A percentile compares a stretch with the other conserved stretches of the same genome.
These are phyloP conservation scores for Oncorhynchus mykiss DNA, from an alignment of 2,113 vertebrate species.

Conservation along the genomic window DNA sequence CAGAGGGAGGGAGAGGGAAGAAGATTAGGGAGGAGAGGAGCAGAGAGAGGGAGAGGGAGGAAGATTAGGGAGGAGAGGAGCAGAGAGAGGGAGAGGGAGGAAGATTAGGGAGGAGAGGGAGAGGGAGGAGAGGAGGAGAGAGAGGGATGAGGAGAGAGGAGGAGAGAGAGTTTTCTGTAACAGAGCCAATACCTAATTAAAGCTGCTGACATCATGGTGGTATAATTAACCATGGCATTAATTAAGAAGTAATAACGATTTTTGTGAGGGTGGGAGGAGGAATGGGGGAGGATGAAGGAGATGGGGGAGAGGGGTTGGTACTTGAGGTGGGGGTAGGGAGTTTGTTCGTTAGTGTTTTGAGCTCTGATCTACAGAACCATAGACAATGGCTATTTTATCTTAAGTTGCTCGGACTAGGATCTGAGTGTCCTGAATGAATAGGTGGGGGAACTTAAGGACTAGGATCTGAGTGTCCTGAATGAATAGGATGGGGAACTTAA, in stretches of 20 bases:
- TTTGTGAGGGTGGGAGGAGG: slow-evolving; percentile 49
- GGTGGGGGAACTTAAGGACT: too few relatives aligned
- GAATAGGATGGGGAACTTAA: too few relatives aligned
- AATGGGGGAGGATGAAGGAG: background rate
- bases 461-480: too few relatives aligned
- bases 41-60: slow-evolving; percentile 10
- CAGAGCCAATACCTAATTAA: slow-evolving; percentile 98
- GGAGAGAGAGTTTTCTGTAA: slow-evolving; percentile 81
- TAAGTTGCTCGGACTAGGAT: background rate
- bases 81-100: too few relatives aligned
- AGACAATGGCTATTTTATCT: slow-evolving; percentile 26
- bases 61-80: too few relatives aligned
- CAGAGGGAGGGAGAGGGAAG: slow-evolving; percentile 35
- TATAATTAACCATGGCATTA: slow-evolving; percentile 99
- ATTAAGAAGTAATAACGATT: slow-evolving; percentile 91
- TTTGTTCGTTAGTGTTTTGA: slow-evolving; percentile 40
- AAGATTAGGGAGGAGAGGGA: too few relatives aligned
- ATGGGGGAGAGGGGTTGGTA: background rate
- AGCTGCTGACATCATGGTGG: slow-evolving; percentile 98
- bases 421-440: background rate
- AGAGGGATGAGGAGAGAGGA: slow-evolving; percentile 15
- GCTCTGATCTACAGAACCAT: background rate
- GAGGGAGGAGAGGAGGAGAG: slow-evolving; percentile 20
- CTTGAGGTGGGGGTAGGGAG: background rate
- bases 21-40: too few relatives aligned